Conservation (phyloP, 2,888 invertebrate species). For the Lycophotia porphyrea region DNA sequence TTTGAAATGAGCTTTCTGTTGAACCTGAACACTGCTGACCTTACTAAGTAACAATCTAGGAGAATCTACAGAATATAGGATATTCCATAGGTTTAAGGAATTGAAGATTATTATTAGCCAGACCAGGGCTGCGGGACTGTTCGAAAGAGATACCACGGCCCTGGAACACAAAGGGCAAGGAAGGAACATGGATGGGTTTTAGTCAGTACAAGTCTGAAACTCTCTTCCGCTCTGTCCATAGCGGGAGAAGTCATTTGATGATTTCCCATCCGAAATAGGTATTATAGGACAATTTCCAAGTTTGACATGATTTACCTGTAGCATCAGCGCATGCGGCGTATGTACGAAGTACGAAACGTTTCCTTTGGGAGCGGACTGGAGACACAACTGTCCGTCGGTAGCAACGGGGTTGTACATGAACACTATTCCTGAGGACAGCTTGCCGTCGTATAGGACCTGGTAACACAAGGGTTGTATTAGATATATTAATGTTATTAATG, state of each 20-base stretch:
- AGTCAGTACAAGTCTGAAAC: too few relatives aligned
- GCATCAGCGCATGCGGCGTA: conserved; percentile 99
- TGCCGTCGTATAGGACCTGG: conserved; percentile 99
- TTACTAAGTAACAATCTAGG: neutral
- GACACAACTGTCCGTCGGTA: conserved; percentile 99
- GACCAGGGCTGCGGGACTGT: too few relatives aligned
- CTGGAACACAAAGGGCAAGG: too few relatives aligned
- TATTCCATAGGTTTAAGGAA: neutral
- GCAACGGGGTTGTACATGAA: conserved; percentile 99
- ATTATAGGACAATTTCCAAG: too few relatives aligned
- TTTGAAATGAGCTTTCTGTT: neutral
- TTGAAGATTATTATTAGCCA: neutral
- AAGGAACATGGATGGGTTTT: too few relatives aligned
- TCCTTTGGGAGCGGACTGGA: conserved; percentile 99
- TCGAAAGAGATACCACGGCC: too few relatives aligned
- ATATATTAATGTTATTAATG: neutral
- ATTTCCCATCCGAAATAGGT: too few relatives aligned
- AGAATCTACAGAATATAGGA: neutral
- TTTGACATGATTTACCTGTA: conserved; percentile 92
- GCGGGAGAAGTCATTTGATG: too few relatives aligned
- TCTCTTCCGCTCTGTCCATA: too few relatives aligned
- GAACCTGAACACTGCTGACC: neutral
- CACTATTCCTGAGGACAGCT: conserved; percentile 98
- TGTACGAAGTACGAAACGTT: conserved; percentile 99
- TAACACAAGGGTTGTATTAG: conserved; percentile 10